Conservation (phyloP, 1,140 invertebrate species). For the Sitodiplosis mosellana region DNA sequence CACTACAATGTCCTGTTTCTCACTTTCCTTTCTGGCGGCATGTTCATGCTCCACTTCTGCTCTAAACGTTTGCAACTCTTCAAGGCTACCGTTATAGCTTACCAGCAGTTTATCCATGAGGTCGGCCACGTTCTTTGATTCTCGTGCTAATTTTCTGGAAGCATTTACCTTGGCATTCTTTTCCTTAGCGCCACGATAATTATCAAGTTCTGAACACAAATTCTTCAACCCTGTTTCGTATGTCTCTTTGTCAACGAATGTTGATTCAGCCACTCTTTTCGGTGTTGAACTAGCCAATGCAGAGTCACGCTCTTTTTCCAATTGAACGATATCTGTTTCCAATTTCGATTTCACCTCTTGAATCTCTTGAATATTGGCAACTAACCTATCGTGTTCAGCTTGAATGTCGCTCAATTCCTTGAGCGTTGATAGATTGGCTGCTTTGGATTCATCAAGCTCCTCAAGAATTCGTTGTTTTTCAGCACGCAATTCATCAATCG, state of each 20-base stretch:
- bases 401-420: conserved; percentile 15
- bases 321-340: conserved; percentile 6
- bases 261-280: not conserved
- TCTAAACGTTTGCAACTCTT: conserved; percentile 4
- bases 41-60: not conserved
- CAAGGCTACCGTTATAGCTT: conserved; percentile 8
- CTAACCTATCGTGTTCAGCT: conserved; percentile 9
- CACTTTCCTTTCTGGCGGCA: not conserved
- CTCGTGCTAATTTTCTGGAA: conserved; percentile 21
- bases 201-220: conserved; percentile 18
- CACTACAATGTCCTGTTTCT: too few relatives aligned
- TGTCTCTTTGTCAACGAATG: not conserved
- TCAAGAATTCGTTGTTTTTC: conserved; percentile 35
- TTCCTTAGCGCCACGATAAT: conserved; percentile 19
- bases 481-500: conserved; percentile 38
- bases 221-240: not conserved
- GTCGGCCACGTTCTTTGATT: conserved; percentile 18
- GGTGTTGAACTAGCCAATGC: not conserved
- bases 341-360: conserved; percentile 8
- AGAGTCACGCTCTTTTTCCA: not conserved
- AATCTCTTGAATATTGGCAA: conserved; percentile 9
- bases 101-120: conserved; percentile 17
- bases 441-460: conserved; percentile 29
- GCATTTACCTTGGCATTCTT: conserved; percentile 19
- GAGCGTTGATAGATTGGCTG: conserved; percentile 23